A percentile compares a stretch with the other conserved stretches of the same genome.
These are phyloP conservation scores for Cheilosia variabilis DNA, from an alignment of 2,888 invertebrate species.

Conservation along the genomic window DNA sequence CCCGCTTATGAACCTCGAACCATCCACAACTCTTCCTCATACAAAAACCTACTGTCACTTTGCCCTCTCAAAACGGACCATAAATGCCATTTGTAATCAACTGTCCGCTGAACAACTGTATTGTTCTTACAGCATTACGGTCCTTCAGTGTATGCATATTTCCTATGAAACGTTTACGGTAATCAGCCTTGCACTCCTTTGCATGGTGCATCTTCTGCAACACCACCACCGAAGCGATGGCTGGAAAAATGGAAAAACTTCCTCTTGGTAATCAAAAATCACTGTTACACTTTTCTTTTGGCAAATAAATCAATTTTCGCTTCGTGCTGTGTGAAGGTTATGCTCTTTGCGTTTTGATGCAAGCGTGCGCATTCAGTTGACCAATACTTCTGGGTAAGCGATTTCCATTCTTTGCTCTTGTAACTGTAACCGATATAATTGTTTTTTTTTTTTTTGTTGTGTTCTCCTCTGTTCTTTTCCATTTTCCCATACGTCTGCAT, in stretches of 20 bases:
- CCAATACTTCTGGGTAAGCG: conserved; percentile 35
- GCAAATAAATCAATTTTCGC: conserved; percentile 52
- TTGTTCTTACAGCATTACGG: conserved; percentile 1
- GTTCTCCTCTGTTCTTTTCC: conserved; percentile 21
- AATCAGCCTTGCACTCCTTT: not conserved
- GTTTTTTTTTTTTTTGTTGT: conserved; percentile 23
- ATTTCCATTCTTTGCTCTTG: conserved; percentile 57
- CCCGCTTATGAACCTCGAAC: no score
- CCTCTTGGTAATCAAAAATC: conserved; percentile 60
- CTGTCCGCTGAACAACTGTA: not conserved
- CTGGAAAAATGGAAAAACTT: conserved; percentile 38
- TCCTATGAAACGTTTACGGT: conserved; percentile 13
- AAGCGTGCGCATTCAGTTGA: conserved; percentile 30
- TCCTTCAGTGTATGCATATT: conserved; percentile 5
- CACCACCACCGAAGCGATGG: not conserved
- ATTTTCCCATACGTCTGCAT: not conserved
- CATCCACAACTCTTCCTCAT: no score
- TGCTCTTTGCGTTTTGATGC: conserved; percentile 54
- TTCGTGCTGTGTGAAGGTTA: conserved; percentile 61
- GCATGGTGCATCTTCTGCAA: not conserved
- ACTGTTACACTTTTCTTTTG: conserved; percentile 70
- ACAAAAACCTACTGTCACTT: not conserved
- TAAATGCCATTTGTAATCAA: not conserved
- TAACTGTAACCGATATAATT: conserved; percentile 66
- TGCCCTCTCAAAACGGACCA: no score